Evolutionary conservation across 2,113 vertebrate genomes (phyloP), one percentile per base, ranked within the genome.

Genomic region (Epinephelus fuscoguttatus): DNA sequence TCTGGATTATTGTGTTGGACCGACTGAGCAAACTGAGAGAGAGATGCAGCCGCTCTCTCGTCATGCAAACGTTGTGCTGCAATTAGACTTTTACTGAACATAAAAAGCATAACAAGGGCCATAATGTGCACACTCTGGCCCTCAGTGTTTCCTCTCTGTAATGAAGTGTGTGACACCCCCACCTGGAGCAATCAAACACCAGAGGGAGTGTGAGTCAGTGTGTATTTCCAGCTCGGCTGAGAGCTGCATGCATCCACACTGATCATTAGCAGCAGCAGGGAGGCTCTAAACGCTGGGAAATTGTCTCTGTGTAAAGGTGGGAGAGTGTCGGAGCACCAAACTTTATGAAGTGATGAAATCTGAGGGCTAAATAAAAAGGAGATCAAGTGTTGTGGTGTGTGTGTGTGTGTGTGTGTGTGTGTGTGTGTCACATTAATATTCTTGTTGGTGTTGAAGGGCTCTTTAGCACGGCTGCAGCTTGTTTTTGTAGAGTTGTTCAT

Each of bases 241-340:
- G 62, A 80, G 82, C 66, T 59, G 66, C 64, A 53, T 75, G 70
- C 70, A 73, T 80, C 80, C 73, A 53, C 72, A 50, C 64, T 74
- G 74, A 81, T 89, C 81, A 87, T 88, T 83, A 85, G 67, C 60
- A 81, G 61, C 78, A 75, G 79, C 85, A 6, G 85, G 85, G 75
- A 61, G 69, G 76, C 85, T 85, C 50, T 25, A 56, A 78, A 84
- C 75, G 50, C 77, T 30, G 23, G 56, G 23, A 85, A 68, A 40
- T 5, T 3, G n/a, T 81, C 37, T 71, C 37, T 66, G 21, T 67
- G 17, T 3, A 18, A 10, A 76, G 75, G 68, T 27, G 76, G 45
- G 30, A 40, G 52, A 72, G 40, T 61, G 67, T 60, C 14, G 13
- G 61, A 56, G 81, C 42, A 23, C 63, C 68, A 80, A 72, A 84